Conservation (phyloP, 1,140 invertebrate genomes). For the Panagrolaimus sp. region DNA sequence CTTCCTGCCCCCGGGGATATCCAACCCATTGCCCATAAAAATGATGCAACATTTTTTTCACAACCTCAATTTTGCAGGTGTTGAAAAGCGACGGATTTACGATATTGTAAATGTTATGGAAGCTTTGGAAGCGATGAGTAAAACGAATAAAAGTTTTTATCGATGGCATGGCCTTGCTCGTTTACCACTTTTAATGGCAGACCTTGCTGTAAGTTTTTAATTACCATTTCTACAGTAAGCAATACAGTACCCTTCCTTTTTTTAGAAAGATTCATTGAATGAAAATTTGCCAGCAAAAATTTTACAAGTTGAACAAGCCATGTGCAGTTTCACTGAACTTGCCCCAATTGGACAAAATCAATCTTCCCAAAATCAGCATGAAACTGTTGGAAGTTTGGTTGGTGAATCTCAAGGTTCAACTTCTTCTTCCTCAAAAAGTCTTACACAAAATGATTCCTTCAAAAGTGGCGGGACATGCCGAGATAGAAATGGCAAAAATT, state of each 20-base stretch:
- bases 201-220: constrained; percentile 40
- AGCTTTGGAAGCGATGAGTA: constrained; percentile 57
- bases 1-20: neutral
- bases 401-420: neutral
- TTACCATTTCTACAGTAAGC: neutral
- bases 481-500: constrained; percentile 54
- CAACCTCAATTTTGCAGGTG: constrained; percentile 25
- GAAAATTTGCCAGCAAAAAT: constrained; percentile 47
- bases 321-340: constrained; percentile 56
- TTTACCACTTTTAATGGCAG: constrained; percentile 48
- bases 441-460: constrained; percentile 4
- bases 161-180: constrained; percentile 48
- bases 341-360: neutral
- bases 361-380: neutral
- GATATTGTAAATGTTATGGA: constrained; percentile 58
- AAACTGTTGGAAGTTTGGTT: constrained; percentile 31
- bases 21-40: neutral
- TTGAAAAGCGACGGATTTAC: constrained; percentile 51
- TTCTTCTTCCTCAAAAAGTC: too few species aligned
- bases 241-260: constrained; percentile 3
- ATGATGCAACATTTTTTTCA: neutral
- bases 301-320: constrained; percentile 53
- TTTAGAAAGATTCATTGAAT: constrained; percentile 47
- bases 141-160: constrained; percentile 57
- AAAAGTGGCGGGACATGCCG: constrained; percentile 17